Evolutionary conservation across 2,797 vertebrate species (phyloP), one percentile per base, ranked within the genome.

Genomic region (Caiman crocodilus): DNA sequence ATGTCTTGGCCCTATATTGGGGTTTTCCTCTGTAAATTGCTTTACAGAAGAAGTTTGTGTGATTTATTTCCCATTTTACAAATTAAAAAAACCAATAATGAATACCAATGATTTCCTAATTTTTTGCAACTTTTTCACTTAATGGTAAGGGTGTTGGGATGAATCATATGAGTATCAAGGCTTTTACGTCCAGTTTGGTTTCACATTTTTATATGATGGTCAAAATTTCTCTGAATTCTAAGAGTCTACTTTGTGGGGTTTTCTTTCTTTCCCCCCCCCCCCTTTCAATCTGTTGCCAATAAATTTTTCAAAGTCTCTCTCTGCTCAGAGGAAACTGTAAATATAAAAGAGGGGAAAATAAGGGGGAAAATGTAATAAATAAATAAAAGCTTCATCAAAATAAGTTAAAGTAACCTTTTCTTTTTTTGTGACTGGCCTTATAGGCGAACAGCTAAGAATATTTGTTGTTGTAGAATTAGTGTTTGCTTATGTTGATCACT

Each of bases 261-360:
- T 50, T 50, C 42, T 50, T 50, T 50, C 42, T 42, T 42, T 42
- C 9, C 11, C 10, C 11, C 11, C 10, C 9, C 42, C 42, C 10
- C 42, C 9, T 50, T 50, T 50, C 10, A 50, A 50, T 13, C 59
- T 42, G 7, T 69, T 90, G 74, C 32, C 82, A 89, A 89, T 84
- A 80, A 76, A 16, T 87, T n/a, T 63, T 89, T 87, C 71, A 76
- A 28, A 94, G 81, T 55, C 82, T 17, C 82, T 64, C 83, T 83
- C 71, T 93, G 79, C 87, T 65, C 87, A 90, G 55, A 82, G 89
- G 69, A n/a, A 25, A 42, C 77, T 94, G 79, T 32, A 82, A 92
- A 73, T 93, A 90, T 25, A 21, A 81, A 55, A 56, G 81, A 85
- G 50, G 79, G 42, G 42, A 50, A 42, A 42, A 9, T 42, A 42